Evolutionary conservation across 2,113 vertebrate genomes (phyloP).

Genomic region (Felis chaus): DNA sequence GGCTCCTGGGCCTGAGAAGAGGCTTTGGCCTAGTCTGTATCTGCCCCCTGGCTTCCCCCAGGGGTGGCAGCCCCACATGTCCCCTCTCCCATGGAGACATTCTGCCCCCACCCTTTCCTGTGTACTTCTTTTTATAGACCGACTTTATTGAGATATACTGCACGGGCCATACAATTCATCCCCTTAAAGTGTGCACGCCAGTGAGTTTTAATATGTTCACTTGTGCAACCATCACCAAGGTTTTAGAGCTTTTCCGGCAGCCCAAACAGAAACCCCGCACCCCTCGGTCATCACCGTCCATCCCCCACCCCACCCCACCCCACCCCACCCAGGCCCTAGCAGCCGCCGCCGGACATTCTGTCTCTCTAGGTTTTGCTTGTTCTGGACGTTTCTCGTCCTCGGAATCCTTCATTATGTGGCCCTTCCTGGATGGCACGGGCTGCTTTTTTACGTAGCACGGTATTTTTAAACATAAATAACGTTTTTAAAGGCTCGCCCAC

Average conservation of each 20-base stretch:
- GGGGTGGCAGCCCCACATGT: neutral
- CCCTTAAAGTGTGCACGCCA: neutral
- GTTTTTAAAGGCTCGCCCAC: accelerated
- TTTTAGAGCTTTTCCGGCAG: neutral
- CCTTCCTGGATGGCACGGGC: neutral
- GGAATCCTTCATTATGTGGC: accelerated
- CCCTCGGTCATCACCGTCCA: neutral
- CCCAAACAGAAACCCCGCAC: neutral
- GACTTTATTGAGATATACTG: neutral
- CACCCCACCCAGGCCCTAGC: neutral
- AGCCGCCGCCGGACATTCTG: neutral
- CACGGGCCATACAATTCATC: neutral
- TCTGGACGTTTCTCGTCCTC: neutral
- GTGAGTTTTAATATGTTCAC: neutral
- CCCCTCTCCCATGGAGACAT: too few relatives aligned
- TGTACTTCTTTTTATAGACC: neutral
- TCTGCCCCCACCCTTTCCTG: neutral
- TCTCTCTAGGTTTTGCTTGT: too few relatives aligned
- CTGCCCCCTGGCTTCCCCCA: accelerated
- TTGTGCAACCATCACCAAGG: neutral
- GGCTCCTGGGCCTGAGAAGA: neutral
- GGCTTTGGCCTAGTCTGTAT: neutral
- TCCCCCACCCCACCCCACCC: accelerated
- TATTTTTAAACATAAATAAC: neutral
- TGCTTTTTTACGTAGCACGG: accelerated